Evolutionary conservation across 2,797 vertebrate genomes (phyloP).

Genomic region (Gymnoscopelus braueri): DNA sequence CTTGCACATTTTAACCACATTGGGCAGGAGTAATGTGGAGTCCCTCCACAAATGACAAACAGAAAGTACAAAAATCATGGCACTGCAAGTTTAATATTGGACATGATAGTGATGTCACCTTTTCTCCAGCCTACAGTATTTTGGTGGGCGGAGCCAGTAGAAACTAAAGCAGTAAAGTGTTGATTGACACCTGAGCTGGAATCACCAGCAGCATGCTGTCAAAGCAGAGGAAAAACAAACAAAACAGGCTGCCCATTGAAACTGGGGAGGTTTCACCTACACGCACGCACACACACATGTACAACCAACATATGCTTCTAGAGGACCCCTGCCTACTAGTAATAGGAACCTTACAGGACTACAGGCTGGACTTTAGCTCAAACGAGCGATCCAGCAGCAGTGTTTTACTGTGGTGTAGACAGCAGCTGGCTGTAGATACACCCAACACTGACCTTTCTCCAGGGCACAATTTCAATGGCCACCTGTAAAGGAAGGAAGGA

Average conservation of each 20-base stretch:
- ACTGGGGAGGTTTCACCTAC: slow-evolving; percentile 17
- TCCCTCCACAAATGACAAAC: background rate
- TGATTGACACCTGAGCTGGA: slow-evolving; percentile 28
- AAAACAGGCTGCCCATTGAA: slow-evolving; percentile 10
- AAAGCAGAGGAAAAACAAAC: slow-evolving; percentile 43
- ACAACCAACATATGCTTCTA: background rate
- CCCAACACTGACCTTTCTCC: slow-evolving; percentile 51
- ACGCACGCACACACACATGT: background rate
- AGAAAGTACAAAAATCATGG: background rate
- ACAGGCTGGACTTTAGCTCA: slow-evolving; percentile 22
- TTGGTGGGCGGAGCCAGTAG: background rate
- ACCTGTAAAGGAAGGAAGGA: slow-evolving; percentile 46
- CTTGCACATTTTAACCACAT: too few species aligned
- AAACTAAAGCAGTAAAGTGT: slow-evolving; percentile 9
- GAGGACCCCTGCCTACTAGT: background rate
- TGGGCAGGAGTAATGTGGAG: too few species aligned
- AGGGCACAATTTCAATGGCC: slow-evolving; percentile 33
- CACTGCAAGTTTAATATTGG: too few species aligned
- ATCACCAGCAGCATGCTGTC: slow-evolving; percentile 27
- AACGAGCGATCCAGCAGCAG: too few species aligned
- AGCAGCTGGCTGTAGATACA: too few species aligned
- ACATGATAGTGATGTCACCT: too few species aligned
- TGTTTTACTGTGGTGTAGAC: too few species aligned
- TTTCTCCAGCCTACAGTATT: too few species aligned
- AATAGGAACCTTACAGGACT: background rate